Evolutionary conservation across 2,113 vertebrate genomes (phyloP).

Genomic region (Ophthalmotilapia sp.): DNA sequence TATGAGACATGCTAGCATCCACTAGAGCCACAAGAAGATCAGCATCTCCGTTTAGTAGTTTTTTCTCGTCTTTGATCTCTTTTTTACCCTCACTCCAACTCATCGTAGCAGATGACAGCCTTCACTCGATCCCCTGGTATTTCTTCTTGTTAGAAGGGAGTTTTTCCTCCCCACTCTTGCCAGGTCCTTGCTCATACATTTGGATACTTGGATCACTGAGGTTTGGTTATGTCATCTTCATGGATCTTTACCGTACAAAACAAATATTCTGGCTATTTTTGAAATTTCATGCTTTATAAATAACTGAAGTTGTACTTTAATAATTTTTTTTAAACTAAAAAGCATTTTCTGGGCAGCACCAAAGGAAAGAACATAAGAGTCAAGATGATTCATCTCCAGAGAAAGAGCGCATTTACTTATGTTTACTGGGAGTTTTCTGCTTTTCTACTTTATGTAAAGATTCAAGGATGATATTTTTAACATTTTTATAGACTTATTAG

Average conservation of each 20-base stretch:
- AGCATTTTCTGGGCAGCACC: not conserved
- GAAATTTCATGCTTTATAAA: not conserved
- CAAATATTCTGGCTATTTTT: not conserved
- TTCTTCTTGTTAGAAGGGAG: not conserved
- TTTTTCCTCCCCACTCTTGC: not conserved
- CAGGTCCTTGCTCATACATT: not conserved
- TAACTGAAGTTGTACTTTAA: not conserved
- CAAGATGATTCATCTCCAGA: not conserved
- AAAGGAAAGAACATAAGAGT: not conserved
- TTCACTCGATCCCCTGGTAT: not conserved
- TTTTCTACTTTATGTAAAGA: not conserved
- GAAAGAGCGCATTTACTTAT: not conserved
- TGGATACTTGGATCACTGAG: not conserved
- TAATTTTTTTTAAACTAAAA: rapidly evolving
- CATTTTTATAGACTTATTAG: not conserved
- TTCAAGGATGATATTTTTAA: not conserved
- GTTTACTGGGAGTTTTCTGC: not conserved
- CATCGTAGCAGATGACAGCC: not conserved
- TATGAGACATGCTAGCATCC: not conserved
- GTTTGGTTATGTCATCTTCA: not conserved
- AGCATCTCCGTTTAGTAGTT: not conserved
- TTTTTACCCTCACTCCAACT: not conserved
- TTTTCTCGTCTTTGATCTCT: not conserved
- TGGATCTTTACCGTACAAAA: not conserved
- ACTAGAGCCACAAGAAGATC: not conserved